Percentiles rank a stretch among this genome's conserved stretches.
Evolutionary conservation across 2,113 vertebrate species (phyloP).

Genomic region (Casuarius casuarius): DNA sequence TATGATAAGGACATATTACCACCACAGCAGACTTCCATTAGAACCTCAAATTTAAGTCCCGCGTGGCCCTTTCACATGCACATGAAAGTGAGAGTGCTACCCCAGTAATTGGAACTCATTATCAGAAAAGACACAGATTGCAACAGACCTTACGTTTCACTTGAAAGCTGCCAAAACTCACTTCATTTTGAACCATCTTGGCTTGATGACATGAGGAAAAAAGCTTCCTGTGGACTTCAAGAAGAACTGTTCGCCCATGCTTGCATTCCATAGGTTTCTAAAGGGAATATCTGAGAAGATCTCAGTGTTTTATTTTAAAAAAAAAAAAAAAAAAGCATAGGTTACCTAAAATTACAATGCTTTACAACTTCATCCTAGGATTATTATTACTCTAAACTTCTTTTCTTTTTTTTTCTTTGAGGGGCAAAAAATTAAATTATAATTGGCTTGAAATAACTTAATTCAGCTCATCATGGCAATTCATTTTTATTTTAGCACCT

Average conservation of each 20-base stretch:
- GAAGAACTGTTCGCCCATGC: neutral
- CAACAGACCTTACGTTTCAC: neutral
- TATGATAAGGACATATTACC: neutral
- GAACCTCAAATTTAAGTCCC: neutral
- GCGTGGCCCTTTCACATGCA: neutral
- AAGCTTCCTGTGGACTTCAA: neutral
- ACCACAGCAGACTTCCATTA: neutral
- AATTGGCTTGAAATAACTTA: neutral
- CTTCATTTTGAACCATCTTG: neutral
- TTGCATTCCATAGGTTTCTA: neutral
- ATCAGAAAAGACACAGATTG: neutral
- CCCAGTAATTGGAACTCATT: neutral
- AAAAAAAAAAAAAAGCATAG: neutral
- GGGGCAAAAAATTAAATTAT: neutral
- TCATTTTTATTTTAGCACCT: neutral
- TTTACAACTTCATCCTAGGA: neutral
- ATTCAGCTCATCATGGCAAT: neutral
- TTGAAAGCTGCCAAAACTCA: neutral
- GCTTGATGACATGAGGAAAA: neutral
- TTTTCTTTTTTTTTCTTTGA: neutral
- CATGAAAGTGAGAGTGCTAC: neutral
- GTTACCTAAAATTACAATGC: neutral
- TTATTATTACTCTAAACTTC: neutral
- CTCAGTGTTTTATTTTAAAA: neutral
- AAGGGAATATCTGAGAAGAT: neutral